Percentiles rank a stretch among this genome's conserved stretches.
Conservation (phyloP, 2,888 invertebrate genomes). For the Dimorphilus gyrociliatus region DNA sequence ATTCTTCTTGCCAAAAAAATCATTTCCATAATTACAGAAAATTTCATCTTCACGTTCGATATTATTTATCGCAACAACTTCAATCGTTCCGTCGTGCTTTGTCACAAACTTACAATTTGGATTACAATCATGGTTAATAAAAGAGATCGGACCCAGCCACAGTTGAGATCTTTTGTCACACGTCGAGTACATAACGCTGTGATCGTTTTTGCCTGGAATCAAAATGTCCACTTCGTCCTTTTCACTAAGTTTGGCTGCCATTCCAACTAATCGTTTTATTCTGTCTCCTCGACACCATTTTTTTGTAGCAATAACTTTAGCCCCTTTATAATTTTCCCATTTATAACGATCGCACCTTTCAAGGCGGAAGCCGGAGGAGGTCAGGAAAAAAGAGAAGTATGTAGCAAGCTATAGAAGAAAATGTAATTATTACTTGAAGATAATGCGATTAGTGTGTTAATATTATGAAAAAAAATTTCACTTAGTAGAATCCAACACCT, state of each 20-base stretch:
- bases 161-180: constrained; percentile 94
- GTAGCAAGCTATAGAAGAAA: too few species aligned
- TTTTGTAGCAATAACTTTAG: too few species aligned
- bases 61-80: constrained; percentile 62
- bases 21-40: constrained; percentile 92
- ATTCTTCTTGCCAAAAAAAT: constrained; percentile 94
- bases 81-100: constrained; percentile 85
- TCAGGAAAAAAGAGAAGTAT: too few species aligned
- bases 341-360: too few species aligned
- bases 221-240: constrained; percentile 77
- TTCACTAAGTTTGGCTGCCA: constrained; percentile 84
- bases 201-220: constrained; percentile 88
- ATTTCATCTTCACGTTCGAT: constrained; percentile 91
- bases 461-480: too few species aligned
- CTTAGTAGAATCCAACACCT: too few species aligned
- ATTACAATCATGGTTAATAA: constrained; percentile 94
- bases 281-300: too few species aligned
- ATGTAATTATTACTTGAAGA: too few species aligned
- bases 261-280: constrained; percentile 90
- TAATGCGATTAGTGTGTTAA: too few species aligned
- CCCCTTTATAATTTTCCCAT: too few species aligned
- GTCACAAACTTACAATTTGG: constrained; percentile 95
- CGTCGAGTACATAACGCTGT: constrained; percentile 97
- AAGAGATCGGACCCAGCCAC: constrained; percentile 98
- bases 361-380: too few species aligned